Base-by-base conservation (phyloP, 2,797 vertebrate genomes). In the Kryptolebias ocellatus region DNA sequence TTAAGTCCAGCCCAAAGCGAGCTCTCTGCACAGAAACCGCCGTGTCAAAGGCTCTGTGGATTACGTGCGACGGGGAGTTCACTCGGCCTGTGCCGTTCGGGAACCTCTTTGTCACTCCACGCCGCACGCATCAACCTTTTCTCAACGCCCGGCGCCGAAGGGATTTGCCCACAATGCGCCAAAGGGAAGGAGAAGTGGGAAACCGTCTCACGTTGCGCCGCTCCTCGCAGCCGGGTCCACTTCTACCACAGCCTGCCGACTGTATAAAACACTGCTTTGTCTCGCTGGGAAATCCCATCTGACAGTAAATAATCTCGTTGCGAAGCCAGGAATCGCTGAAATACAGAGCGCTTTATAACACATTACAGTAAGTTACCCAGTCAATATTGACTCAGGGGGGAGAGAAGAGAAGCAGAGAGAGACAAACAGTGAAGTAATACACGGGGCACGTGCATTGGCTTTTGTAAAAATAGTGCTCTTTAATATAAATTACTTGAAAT, bases 401-500 rank as follows among this genome's bases (percentile, higher is more conserved):
- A 68, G 27, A 67, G 18, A 57, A 64, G 18, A 71, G 57, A 31
- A 56, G 57, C 45, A 53, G 52, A 49, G 44, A 61, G 42, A 72
- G 50, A 64, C 46, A 79, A 63, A 80, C 20, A 75, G 81, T 60
- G 79, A 88, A 84, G 65, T 84, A 88, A 89, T 83, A 93, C 91
- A 88, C 90, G 68, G 37, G 71, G 73, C 83, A 86, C 85, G 76
- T 20, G 70, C 74, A 67, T 81, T 91, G 84, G 84, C 94, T 97
- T 95, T 95, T 96, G 96, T 98, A 98, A 98, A 98, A 98, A 98
- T 98, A 97, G 95, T 96, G 95, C 95, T 96, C 95, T 98, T 99
- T 98, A 99, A 98, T 98, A 99, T 98, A 98, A 98, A 98, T 98
- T 98, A 98, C 92, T 67, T 95, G 95, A 96, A 96, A 96, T 95